Conservation (phyloP, 2,113 vertebrate species). For the Polypterus bichir region DNA sequence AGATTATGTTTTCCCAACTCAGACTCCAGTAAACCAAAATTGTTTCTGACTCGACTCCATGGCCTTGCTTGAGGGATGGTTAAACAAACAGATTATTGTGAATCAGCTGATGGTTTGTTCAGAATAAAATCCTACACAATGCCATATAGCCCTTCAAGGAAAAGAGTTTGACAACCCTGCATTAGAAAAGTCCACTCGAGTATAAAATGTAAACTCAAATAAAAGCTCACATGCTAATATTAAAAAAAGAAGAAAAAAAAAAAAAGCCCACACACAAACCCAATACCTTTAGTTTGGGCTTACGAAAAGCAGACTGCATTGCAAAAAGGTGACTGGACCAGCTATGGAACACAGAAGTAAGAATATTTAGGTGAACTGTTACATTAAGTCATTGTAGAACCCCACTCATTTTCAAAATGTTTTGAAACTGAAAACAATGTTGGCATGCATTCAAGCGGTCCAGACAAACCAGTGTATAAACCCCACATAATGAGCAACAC, state of each 20-base stretch:
- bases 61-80: too few relatives aligned
- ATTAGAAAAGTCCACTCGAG: too few relatives aligned
- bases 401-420: too few relatives aligned
- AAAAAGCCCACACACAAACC: constrained; percentile 11
- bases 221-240: neutral
- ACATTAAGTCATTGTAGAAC: neutral
- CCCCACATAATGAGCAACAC: neutral
- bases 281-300: constrained; percentile 81
- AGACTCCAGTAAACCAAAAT: too few relatives aligned
- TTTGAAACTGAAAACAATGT: neutral
- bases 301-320: constrained; percentile 78
- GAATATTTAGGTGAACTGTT: constrained; percentile 15
- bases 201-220: too few relatives aligned
- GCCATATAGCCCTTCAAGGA: constrained; percentile 13
- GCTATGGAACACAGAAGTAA: constrained; percentile 17
- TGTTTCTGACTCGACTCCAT: too few relatives aligned
- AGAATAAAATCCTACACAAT: constrained; percentile 23
- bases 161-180: constrained; percentile 9
- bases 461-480: neutral
- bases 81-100: too few relatives aligned
- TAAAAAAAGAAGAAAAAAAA: neutral
- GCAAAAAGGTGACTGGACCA: constrained; percentile 37
- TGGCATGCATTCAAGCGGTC: neutral
- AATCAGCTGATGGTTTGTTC: constrained; percentile 3
- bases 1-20: too few relatives aligned